Evolutionary conservation across 2,113 vertebrate species (phyloP).

Genomic region (Clarias macrocephalus): DNA sequence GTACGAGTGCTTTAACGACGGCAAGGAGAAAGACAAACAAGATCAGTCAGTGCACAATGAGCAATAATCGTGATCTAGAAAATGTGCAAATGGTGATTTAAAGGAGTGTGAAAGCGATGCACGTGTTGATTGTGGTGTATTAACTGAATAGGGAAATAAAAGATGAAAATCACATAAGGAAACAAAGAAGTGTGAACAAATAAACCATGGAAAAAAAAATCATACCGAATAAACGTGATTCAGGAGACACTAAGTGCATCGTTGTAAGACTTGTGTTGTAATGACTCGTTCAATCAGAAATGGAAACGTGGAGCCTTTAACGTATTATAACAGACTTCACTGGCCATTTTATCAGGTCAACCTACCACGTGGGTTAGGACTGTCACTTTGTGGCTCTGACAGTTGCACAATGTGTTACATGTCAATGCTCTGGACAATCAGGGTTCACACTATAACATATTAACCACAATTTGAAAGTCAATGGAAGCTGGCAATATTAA

Average conservation of each 20-base stretch:
- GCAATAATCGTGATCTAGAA: slow-evolving; percentile 50
- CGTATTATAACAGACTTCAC: not conserved
- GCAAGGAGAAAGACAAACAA: slow-evolving; percentile 76
- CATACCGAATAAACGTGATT: not conserved
- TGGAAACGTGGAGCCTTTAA: not conserved
- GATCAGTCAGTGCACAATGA: slow-evolving; percentile 80
- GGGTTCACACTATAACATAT: not conserved
- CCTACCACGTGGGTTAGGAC: not conserved
- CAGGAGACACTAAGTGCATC: not conserved
- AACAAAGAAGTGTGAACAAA: not conserved
- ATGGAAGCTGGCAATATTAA: not conserved
- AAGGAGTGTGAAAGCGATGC: slow-evolving; percentile 59
- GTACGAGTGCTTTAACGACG: slow-evolving; percentile 94
- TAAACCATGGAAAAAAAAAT: not conserved
- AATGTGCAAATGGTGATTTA: slow-evolving; percentile 56
- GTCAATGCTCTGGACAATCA: not conserved
- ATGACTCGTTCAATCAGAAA: not conserved
- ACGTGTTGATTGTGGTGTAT: slow-evolving; percentile 52
- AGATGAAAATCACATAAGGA: not conserved
- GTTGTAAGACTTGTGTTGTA: not conserved
- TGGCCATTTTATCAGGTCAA: not conserved
- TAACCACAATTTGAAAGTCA: not conserved
- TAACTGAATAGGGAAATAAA: slow-evolving; percentile 59
- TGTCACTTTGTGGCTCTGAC: not conserved
- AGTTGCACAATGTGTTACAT: not conserved